Conservation (phyloP, 2,113 vertebrate species). For the Alouatta palliata region DNA sequence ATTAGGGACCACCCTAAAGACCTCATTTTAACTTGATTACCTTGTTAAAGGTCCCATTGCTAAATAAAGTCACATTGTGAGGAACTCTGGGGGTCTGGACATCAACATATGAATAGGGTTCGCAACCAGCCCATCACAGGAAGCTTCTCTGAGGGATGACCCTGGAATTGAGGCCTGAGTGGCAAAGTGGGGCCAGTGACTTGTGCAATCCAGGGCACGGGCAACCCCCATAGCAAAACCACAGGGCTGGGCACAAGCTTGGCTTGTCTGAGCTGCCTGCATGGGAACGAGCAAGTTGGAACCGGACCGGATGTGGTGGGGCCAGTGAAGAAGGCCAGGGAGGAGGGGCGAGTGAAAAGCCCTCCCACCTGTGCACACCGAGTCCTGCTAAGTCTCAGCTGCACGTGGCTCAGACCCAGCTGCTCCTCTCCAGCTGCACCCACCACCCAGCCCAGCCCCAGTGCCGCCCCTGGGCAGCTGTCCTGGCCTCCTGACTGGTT, state of each 20-base stretch:
- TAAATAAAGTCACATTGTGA: not conserved
- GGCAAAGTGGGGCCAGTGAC: not conserved
- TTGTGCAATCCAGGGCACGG: too few relatives aligned
- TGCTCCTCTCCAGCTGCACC: not conserved
- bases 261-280: not conserved
- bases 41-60: not conserved
- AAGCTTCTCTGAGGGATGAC: not conserved
- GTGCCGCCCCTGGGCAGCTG: not conserved
- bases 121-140: not conserved
- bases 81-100: not conserved
- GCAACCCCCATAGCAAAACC: not conserved
- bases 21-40: not conserved
- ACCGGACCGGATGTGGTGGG: too few relatives aligned
- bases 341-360: too few relatives aligned
- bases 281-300: too few relatives aligned
- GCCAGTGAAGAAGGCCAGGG: too few relatives aligned
- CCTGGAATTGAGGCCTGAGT: not conserved
- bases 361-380: not conserved
- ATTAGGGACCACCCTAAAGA: not conserved
- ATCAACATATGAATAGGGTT: too few relatives aligned
- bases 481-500: not conserved
- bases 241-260: too few relatives aligned
- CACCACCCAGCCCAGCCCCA: not conserved
- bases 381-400: not conserved
- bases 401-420: not conserved